Percentiles rank a stretch among this genome's conserved stretches.
Conservation (phyloP, 2,888 invertebrate genomes). For the Rotaria magnacalcarata region DNA sequence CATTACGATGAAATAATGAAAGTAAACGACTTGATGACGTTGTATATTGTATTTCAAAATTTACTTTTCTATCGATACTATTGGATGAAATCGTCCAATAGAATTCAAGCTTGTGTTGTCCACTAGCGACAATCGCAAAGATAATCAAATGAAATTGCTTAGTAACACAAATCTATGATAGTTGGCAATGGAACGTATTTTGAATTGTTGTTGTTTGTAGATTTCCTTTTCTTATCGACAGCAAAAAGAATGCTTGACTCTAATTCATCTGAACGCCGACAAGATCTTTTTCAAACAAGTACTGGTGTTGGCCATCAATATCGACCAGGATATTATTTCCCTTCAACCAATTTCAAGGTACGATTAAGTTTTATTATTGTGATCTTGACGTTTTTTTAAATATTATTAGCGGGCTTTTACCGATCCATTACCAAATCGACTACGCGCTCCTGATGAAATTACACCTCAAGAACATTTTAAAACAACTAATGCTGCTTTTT, state of each 20-base stretch:
- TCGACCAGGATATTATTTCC: conserved; percentile 58
- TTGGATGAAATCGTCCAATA: not conserved
- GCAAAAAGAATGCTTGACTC: not conserved
- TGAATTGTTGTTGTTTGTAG: not conserved
- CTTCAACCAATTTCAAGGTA: conserved; percentile 57
- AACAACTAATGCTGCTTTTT: conserved; percentile 55
- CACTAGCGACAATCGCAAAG: not conserved
- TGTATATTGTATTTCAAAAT: not conserved
- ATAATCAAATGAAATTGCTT: not conserved
- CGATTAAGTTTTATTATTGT: conserved; percentile 13
- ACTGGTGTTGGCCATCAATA: conserved; percentile 59
- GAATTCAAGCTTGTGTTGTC: not conserved
- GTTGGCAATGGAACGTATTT: not conserved
- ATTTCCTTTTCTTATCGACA: not conserved
- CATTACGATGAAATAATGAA: not conserved
- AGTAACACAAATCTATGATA: not conserved
- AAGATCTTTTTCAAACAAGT: conserved; percentile 56
- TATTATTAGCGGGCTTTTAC: conserved; percentile 52
- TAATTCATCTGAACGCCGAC: conserved; percentile 38
- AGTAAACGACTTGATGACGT: not conserved
- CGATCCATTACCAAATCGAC: conserved; percentile 56
- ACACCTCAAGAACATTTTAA: conserved; percentile 53
- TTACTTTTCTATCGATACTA: not conserved
- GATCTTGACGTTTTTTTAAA: not conserved
- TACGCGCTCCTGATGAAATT: conserved; percentile 55